Conservation (phyloP, 2,888 invertebrate species). For the Cryptophagus acutangulus region DNA sequence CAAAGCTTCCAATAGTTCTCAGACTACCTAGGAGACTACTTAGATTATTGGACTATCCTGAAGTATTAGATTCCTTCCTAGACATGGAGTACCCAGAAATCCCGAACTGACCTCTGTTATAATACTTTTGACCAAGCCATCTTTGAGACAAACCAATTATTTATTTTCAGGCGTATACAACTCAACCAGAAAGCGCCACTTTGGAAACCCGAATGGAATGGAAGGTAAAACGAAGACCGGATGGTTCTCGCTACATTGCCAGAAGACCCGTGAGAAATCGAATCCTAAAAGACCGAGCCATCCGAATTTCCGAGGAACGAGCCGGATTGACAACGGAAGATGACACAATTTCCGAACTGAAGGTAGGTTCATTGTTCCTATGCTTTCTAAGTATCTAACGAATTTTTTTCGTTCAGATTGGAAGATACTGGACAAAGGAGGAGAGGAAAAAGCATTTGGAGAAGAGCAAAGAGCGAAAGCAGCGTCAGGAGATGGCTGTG, state of each 20-base stretch:
- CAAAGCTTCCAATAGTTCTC: too few species aligned
- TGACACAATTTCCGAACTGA: conserved; percentile 71
- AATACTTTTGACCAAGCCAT: too few species aligned
- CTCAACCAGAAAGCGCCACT: conserved; percentile 27
- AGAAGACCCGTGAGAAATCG: conserved; percentile 64
- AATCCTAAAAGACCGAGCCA: conserved; percentile 61
- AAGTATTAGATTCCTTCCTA: too few species aligned
- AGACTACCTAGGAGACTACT: too few species aligned
- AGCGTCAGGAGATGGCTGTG: conserved; percentile 43
- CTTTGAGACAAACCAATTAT: too few species aligned
- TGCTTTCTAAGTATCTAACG: background rate
- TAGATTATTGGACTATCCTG: too few species aligned
- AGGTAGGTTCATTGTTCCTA: conserved; percentile 47
- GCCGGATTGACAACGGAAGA: conserved; percentile 66
- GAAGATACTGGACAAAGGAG: conserved; percentile 72
- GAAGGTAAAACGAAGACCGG: conserved; percentile 72
- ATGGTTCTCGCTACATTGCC: conserved; percentile 73
- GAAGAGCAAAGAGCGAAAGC: conserved; percentile 60
- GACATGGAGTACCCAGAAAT: too few species aligned
- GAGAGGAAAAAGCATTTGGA: conserved; percentile 71
- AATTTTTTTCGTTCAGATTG: conserved; percentile 37
- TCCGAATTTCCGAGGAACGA: conserved; percentile 62
- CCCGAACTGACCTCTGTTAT: too few species aligned
- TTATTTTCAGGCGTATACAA: too few species aligned
- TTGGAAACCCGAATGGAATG: conserved; percentile 56